Percentiles rank a stretch among this genome's conserved stretches.
phyloP scores from a whole-genome alignment of 2,113 vertebrate species.

The Oxyura jamaicensis region DNA sequence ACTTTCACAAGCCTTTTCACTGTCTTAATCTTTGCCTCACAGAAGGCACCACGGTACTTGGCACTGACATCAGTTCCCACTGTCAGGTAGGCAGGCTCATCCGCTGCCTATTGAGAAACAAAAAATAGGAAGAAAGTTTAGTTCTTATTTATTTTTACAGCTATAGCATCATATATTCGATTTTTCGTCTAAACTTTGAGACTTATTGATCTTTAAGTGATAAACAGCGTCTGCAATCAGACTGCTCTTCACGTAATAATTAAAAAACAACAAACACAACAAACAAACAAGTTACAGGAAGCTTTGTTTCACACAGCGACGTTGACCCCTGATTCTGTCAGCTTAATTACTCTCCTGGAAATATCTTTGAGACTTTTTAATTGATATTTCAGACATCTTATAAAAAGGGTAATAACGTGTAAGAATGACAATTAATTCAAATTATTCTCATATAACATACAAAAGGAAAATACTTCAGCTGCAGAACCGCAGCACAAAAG shows the following conservation, averaged over 20 bases:
- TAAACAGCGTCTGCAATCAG: not conserved
- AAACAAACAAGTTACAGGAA: not conserved
- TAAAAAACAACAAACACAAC: not conserved
- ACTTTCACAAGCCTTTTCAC: slow-evolving; percentile 98
- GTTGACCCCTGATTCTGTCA: not conserved
- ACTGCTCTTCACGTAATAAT: not conserved
- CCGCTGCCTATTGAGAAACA: slow-evolving; percentile 85
- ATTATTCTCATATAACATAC: not conserved
- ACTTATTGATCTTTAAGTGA: not conserved
- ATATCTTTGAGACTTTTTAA: not conserved
- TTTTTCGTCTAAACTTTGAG: not conserved
- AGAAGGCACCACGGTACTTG: slow-evolving; percentile 99
- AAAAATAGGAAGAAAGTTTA: not conserved
- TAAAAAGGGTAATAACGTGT: not conserved
- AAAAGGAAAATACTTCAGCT: not conserved
- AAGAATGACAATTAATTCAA: not conserved
- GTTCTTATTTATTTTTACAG: not conserved
- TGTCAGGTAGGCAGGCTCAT: slow-evolving; percentile 98
- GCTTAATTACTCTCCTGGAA: not conserved
- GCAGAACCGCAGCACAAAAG: not conserved
- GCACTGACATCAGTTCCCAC: slow-evolving; percentile 99
- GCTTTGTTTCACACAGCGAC: not conserved
- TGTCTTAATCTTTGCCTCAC: slow-evolving; percentile 99
- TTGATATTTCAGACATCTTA: not conserved
- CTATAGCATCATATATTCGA: not conserved